Evolutionary conservation across 2,888 invertebrate species (phyloP).

Genomic region (Harpalus rufipes): DNA sequence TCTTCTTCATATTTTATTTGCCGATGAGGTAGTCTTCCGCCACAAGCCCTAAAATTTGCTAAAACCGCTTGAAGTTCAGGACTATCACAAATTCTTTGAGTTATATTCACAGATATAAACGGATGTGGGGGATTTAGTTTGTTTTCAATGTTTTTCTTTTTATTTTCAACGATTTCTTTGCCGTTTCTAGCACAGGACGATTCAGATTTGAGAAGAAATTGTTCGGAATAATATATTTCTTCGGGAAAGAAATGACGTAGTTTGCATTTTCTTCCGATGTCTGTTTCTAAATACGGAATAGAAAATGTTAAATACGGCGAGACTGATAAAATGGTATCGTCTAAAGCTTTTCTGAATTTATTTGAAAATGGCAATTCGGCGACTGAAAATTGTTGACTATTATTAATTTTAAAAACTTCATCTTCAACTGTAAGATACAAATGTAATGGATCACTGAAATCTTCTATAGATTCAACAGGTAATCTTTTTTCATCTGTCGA

Average conservation of each 20-base stretch:
- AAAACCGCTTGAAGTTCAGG: constrained; percentile 85
- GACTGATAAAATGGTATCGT: constrained; percentile 87
- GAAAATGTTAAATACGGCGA: constrained; percentile 93
- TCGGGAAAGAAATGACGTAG: constrained; percentile 86
- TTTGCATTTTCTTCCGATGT: constrained; percentile 87
- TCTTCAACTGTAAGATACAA: constrained; percentile 71
- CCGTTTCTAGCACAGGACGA: constrained; percentile 70
- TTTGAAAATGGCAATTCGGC: constrained; percentile 82
- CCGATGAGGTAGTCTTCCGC: constrained; percentile 81
- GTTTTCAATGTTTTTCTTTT: constrained; percentile 69
- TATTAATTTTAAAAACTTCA: constrained; percentile 71
- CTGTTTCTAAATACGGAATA: constrained; percentile 93
- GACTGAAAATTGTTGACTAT: constrained; percentile 77
- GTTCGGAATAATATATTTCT: constrained; percentile 85
- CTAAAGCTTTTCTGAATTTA: constrained; percentile 86
- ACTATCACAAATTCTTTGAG: constrained; percentile 83
- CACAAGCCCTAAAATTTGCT: constrained; percentile 92
- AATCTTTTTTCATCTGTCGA: constrained; percentile 75
- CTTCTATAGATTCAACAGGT: constrained; percentile 82
- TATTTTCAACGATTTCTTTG: constrained; percentile 68
- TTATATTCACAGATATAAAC: constrained; percentile 79
- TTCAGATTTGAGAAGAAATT: constrained; percentile 78
- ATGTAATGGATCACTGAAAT: constrained; percentile 91
- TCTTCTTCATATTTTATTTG: constrained; percentile 72
- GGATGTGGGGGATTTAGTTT: constrained; percentile 83